These are phyloP conservation scores for Lamellibrachia satsuma DNA, from an alignment of 2,888 invertebrate genomes.

Conservation along the genomic window DNA sequence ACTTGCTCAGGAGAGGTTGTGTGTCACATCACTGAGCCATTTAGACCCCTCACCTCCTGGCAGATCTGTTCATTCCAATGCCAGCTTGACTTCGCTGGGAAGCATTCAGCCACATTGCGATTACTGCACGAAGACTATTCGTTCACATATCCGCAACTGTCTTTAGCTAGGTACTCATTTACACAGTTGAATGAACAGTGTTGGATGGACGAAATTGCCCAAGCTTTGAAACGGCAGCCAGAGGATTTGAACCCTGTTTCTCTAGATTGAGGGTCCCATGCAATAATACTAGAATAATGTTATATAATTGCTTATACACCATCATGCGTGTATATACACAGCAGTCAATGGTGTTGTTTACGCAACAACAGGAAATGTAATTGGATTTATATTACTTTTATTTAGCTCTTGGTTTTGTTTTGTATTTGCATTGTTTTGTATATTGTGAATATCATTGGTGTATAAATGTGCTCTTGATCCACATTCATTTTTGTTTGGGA, in stretches of 20 bases:
- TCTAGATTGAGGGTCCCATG: neutral
- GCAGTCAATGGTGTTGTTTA: neutral
- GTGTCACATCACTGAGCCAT: too few species aligned
- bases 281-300: neutral
- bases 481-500: neutral
- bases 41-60: too few species aligned
- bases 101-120: too few species aligned
- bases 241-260: neutral
- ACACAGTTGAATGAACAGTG: too few species aligned
- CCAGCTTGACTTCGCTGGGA: too few species aligned
- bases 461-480: neutral
- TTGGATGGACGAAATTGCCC: neutral
- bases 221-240: neutral
- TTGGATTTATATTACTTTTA: neutral
- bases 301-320: neutral
- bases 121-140: too few species aligned
- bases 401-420: neutral
- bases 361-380: neutral
- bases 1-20: too few species aligned
- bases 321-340: neutral
- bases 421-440: neutral
- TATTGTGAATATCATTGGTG: neutral
- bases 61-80: too few species aligned
- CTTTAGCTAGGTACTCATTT: too few species aligned
- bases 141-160: too few species aligned